Conservation (phyloP, 2,888 invertebrate genomes). For the Acanthacorydalis orientalis region DNA sequence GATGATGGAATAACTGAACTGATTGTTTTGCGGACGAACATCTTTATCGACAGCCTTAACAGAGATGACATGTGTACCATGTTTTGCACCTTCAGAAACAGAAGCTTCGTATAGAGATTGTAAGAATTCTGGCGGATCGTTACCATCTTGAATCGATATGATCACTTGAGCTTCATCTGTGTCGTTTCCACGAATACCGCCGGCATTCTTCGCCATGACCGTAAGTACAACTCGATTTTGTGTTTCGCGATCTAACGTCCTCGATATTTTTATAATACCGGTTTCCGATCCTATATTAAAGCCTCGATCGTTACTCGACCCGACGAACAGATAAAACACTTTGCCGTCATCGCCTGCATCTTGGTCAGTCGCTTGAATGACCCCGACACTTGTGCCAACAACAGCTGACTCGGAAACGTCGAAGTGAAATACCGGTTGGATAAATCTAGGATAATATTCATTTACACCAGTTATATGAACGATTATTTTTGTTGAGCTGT, state of each 20-base stretch:
- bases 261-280: slow-evolving; percentile 69
- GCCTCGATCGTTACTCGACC: slow-evolving; percentile 81
- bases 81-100: slow-evolving; percentile 61
- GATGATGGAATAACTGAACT: slow-evolving; percentile 79
- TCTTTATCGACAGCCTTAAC: slow-evolving; percentile 86
- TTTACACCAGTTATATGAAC: slow-evolving; percentile 73
- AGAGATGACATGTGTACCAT: slow-evolving; percentile 56
- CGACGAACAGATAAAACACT: slow-evolving; percentile 83
- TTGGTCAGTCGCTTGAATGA: slow-evolving; percentile 75
- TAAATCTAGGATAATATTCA: slow-evolving; percentile 75
- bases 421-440: slow-evolving; percentile 80
- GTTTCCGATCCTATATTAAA: slow-evolving; percentile 72
- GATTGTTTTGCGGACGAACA: slow-evolving; percentile 77
- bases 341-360: slow-evolving; percentile 76
- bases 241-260: slow-evolving; percentile 70
- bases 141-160: slow-evolving; percentile 87
- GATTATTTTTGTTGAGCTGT: slow-evolving; percentile 50
- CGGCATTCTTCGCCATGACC: slow-evolving; percentile 87
- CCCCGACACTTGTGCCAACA: slow-evolving; percentile 70
- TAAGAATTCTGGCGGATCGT: slow-evolving; percentile 89
- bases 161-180: slow-evolving; percentile 91
- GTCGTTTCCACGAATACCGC: slow-evolving; percentile 86
- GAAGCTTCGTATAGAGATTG: slow-evolving; percentile 58
- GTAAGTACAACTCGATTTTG: slow-evolving; percentile 79
- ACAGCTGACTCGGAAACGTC: slow-evolving; percentile 85